phyloP scores from a whole-genome alignment of 2,797 vertebrate species.

The Pogonophryne albipinna region DNA sequence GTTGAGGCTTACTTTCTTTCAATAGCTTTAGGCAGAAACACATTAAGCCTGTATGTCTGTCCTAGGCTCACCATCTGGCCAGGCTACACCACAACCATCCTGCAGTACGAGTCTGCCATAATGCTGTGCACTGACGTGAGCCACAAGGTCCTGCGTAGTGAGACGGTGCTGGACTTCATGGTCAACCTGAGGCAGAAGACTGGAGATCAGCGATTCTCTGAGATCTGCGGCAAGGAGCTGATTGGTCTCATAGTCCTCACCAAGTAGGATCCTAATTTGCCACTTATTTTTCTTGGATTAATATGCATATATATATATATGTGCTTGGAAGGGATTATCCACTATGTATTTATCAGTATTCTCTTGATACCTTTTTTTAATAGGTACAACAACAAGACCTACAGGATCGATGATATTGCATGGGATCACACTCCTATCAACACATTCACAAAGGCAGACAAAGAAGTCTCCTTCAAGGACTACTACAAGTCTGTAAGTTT shows the following conservation, averaged over 20 bases:
- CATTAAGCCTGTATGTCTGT: neutral
- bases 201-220: constrained; percentile 86
- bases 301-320: neutral
- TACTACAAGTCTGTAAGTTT: constrained; percentile 90
- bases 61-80: constrained; percentile 94
- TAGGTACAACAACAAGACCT: constrained; percentile 98
- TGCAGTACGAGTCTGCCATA: constrained; percentile 91
- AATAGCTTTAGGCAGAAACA: neutral
- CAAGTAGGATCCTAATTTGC: constrained; percentile 83
- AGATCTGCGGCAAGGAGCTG: constrained; percentile 91
- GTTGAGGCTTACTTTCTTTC: neutral
- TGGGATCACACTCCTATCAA: constrained; percentile 92
- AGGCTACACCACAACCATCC: constrained; percentile 91
- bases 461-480: constrained; percentile 88
- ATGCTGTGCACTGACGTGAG: constrained; percentile 95
- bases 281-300: neutral
- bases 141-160: constrained; percentile 94
- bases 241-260: constrained; percentile 93
- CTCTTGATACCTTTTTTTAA: neutral
- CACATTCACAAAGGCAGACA: constrained; percentile 89
- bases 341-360: neutral
- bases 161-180: constrained; percentile 94
- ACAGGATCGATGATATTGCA: constrained; percentile 93
- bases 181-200: constrained; percentile 81
- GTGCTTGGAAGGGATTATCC: neutral